Evolutionary conservation across 2,888 invertebrate species (phyloP), one percentile per base, ranked within the genome.

Genomic region (Orchesellides sinensis): DNA sequence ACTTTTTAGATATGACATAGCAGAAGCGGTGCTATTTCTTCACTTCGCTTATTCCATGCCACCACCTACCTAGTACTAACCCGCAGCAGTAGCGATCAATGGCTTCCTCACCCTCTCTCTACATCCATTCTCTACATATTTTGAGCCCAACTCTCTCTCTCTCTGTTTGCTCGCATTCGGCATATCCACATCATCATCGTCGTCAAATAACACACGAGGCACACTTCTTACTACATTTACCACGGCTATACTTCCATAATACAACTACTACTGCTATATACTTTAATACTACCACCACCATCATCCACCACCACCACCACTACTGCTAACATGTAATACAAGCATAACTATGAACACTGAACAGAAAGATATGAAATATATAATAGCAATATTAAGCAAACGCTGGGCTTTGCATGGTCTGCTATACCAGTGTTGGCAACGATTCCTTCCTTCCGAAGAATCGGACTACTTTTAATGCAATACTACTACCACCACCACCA

Each of bases 91-190:
- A 81, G 81, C 81, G 84, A 84, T 84, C 84, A 86, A 86, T 86
- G 86, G 86, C 86, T 86, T 86, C 85, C 84, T 85, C 85, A 85
- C 85, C 85, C 85, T 86, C 84, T 84, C 79, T 52, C 70, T 72
- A 73, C 40, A 32, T 49, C 29, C 35, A 21, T 40, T 45, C 72
- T 32, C 61, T n/a, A n/a, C n/a, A n/a, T n/a, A n/a, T n/a, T 63
- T 69, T 69, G 70, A 70, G 69, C 65, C 61, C 69, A 47, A 47
- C 69, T 69, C 74, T 29, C 19, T 47, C 49, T 73, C 23, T n/a
- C 52, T 73, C 68, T 45, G 49, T 69, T 69, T 69, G 68, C 29
- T 77, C 40, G 35, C 40, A 23, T 23, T 63, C 68, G 68, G 68
- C 77, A 61, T 68, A 75, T 66, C 68, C 56, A 59, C 56, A 47